Percentiles rank a stretch among this genome's conserved stretches.
Conservation (phyloP, 2,797 vertebrate genomes). For the Nannoperca australis region DNA sequence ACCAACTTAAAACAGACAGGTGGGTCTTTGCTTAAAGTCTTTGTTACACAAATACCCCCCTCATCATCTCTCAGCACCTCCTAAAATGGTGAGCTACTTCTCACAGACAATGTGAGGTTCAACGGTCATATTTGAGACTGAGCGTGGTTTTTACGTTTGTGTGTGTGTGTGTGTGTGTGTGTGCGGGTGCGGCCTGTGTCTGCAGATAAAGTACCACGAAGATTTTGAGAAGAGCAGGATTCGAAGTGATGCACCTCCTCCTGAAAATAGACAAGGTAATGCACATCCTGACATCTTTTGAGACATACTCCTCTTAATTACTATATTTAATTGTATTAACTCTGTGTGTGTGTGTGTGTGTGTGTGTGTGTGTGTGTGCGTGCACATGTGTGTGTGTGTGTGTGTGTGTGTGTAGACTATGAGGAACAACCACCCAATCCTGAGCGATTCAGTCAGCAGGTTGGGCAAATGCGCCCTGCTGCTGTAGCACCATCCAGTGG, state of each 20-base stretch:
- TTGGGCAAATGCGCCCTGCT: constrained; percentile 64
- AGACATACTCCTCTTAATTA: background rate
- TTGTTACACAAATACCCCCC: background rate
- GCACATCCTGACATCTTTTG: no score
- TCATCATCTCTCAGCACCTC: constrained; percentile 33
- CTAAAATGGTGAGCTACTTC: constrained; percentile 49
- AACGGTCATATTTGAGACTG: background rate
- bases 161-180: constrained; percentile 24
- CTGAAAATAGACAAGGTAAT: constrained; percentile 81
- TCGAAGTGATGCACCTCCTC: constrained; percentile 85
- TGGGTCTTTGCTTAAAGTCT: background rate
- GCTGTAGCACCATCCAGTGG: constrained; percentile 76
- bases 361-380: background rate
- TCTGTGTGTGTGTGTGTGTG: constrained; percentile 8
- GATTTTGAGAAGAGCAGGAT: constrained; percentile 94
- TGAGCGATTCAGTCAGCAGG: constrained; percentile 61
- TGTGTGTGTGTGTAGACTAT: constrained; percentile 33
- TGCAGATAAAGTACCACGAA: constrained; percentile 97
- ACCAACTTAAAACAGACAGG: no score
- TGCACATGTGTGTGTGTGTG: constrained; percentile 1
- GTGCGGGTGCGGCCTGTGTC: constrained; percentile 5
- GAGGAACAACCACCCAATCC: constrained; percentile 63
- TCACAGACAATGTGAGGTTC: background rate
- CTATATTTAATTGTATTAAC: background rate
- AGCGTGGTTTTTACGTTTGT: constrained; percentile 46